phyloP scores from a whole-genome alignment of 1,140 invertebrate species.

The Caenorhabditis remanei region DNA sequence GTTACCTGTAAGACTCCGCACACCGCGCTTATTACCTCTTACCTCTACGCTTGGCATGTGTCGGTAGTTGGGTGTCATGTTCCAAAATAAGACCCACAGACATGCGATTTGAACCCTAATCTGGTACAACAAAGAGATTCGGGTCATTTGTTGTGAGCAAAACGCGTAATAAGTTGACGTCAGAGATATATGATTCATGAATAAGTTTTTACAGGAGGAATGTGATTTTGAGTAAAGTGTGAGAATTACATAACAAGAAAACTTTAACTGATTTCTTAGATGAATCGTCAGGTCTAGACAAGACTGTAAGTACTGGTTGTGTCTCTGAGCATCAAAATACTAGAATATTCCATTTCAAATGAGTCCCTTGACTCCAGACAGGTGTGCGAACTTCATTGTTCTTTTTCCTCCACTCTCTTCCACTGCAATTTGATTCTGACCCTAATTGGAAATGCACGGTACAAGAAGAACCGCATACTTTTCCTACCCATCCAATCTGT shows the following conservation, averaged over 20 bases:
- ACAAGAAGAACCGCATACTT: not conserved
- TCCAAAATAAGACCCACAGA: slow-evolving; percentile 9
- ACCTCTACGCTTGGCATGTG: slow-evolving; percentile 8
- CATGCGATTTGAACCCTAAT: slow-evolving; percentile 53
- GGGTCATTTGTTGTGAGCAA: slow-evolving; percentile 1
- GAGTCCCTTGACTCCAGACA: slow-evolving; percentile 38
- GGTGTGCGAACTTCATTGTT: slow-evolving; percentile 51
- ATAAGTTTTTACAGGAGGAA: no score
- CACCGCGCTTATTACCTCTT: slow-evolving; percentile 23
- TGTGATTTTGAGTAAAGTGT: not conserved
- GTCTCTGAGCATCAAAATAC: slow-evolving; percentile 29
- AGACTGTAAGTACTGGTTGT: not conserved
- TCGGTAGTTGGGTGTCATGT: slow-evolving; percentile 53
- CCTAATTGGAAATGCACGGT: not conserved
- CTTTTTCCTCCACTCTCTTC: not conserved
- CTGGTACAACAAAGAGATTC: slow-evolving; percentile 40
- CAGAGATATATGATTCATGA: slow-evolving; percentile 18
- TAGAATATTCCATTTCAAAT: slow-evolving; percentile 29
- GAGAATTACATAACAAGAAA: no score
- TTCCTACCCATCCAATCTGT: not conserved
- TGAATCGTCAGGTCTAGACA: not conserved
- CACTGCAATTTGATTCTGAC: slow-evolving; percentile 31
- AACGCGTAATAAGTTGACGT: slow-evolving; percentile 16
- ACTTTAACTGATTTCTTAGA: not conserved
- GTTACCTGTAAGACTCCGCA: slow-evolving; percentile 45